These are phyloP conservation scores for Loriculus beryllinus DNA, from an alignment of 2,797 vertebrate genomes.

Conservation along the genomic window DNA sequence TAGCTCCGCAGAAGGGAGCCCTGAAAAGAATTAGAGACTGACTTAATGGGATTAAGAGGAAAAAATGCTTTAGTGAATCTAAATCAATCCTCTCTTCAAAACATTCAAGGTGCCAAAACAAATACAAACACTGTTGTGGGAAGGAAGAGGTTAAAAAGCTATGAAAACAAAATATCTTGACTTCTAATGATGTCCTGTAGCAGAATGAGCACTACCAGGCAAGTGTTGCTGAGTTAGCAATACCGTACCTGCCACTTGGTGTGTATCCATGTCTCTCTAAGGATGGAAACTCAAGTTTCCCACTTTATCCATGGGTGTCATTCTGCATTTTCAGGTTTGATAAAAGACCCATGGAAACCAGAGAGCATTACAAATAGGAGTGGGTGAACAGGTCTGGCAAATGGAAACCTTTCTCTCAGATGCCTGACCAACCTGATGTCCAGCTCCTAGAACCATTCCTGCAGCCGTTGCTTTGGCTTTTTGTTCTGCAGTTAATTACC, in stretches of 20 bases:
- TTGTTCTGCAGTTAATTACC: neutral
- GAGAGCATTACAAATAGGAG: neutral
- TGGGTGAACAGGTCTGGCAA: neutral
- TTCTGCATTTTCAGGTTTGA: neutral
- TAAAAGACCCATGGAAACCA: neutral
- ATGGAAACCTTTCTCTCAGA: neutral
- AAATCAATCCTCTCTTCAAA: slow-evolving; percentile 52
- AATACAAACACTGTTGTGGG: slow-evolving; percentile 62
- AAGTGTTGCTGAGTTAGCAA: neutral
- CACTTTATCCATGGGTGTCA: neutral
- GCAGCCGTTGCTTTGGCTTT: neutral
- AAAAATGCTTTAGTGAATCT: slow-evolving; percentile 60
- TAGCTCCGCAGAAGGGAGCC: slow-evolving; percentile 65
- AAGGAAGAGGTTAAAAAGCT: slow-evolving; percentile 76
- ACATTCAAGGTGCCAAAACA: slow-evolving; percentile 53
- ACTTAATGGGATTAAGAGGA: slow-evolving; percentile 71
- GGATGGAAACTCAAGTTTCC: neutral
- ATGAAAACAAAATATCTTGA: slow-evolving; percentile 53
- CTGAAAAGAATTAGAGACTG: slow-evolving; percentile 71
- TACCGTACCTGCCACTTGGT: neutral
- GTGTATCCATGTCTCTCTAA: neutral
- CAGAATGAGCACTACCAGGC: neutral
- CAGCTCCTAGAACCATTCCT: neutral
- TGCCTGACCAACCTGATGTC: neutral
- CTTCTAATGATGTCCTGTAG: slow-evolving; percentile 21